Base-by-base conservation (phyloP, 2,113 vertebrate species). In the Notothenia rossii region DNA sequence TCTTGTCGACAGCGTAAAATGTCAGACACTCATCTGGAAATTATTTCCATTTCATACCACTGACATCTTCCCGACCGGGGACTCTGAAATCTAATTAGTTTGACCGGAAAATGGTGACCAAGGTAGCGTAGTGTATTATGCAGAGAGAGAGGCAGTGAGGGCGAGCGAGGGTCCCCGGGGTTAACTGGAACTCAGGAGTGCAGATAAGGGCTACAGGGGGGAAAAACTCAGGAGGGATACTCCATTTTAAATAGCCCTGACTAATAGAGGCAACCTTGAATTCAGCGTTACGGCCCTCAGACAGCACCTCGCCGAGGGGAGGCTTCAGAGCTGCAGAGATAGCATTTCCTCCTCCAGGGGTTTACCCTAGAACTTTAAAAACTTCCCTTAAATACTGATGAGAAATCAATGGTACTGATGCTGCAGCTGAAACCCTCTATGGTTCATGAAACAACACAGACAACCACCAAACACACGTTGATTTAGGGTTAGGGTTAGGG, bases 11-110 rank as follows among this genome's bases (percentile, higher is more conserved):
- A 75, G 92, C 69, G 75, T 85, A 83, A 92, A 93, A 91, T 92
- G 91, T 92, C 93, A 93, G 92, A 94, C 94, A 93, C 83, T 93
- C 92, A 94, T 94, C 91, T 94, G 88, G 82, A 93, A 94, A 94
- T 94, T 73, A 94, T 94, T 94, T 95, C 90, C 91, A 92, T 93
- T 92, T 93, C 88, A 84, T 82, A 86, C 78, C 75, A 63, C 89
- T 84, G 92, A 92, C 93, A 91, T 93, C 84, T 89, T 86, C 77
- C 83, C 50, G 29, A 83, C 91, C 72, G 43, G 75, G 72, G 77
- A 88, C 91, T 79, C 72, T 72, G 85, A 80, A 94, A 94, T 93
- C 92, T 93, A 94, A 95, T 94, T 94, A 94, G 91, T 88, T 93
- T 90, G 74, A 88, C 88, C 85, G 81, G 61, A 82, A 89, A 83